Evolutionary conservation across 1,140 invertebrate species (phyloP), one percentile per base, ranked within the genome.

Genomic region (Cherax quadricarinatus): DNA sequence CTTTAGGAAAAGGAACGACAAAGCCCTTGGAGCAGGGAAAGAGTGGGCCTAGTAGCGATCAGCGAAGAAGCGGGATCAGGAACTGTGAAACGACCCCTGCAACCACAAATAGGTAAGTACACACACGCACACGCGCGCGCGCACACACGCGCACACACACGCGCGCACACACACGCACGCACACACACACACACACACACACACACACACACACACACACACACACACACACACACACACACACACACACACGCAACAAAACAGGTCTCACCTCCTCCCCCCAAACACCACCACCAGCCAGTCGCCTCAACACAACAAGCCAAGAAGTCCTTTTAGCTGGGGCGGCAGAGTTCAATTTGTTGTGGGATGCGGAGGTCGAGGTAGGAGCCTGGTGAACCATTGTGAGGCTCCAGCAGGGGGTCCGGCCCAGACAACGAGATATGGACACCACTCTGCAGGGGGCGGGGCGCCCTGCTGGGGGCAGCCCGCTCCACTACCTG

Each of bases 401-500:
- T 88, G 86, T 88, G 86, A 78, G n/a, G 21, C 66, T 51, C n/a
- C 86, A 88, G 86, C 86, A 60, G 86, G 86, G 75, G 73, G 86
- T 80, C 51, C 48, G 24, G 73, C 70, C 73, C 51, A 79, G 86
- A 88, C 86, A 88, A 88, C 49, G 75, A 88, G 86, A 80, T 80
- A 80, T 80, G 86, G 86, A 80, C 86, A 88, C 86, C 75, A 21
- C 73, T 6, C 86, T 60, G n/a, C 86, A 41, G 86, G 86, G 86
- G 49, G 18, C 57, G 24, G 10, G 66, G 75, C 70, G 10, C 51
- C 86, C 86, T 87, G 86, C 86, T 88, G 86, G 6, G 86, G 51
- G 30, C 21, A 80, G 66, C 75, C 75, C 86, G 70, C 83, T 88
- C 70, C 70, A 79, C 86, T 87, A 78, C 86, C 86, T 88, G 86